Base-by-base conservation (phyloP, 2,797 vertebrate genomes). In the Taenioides sp. region DNA sequence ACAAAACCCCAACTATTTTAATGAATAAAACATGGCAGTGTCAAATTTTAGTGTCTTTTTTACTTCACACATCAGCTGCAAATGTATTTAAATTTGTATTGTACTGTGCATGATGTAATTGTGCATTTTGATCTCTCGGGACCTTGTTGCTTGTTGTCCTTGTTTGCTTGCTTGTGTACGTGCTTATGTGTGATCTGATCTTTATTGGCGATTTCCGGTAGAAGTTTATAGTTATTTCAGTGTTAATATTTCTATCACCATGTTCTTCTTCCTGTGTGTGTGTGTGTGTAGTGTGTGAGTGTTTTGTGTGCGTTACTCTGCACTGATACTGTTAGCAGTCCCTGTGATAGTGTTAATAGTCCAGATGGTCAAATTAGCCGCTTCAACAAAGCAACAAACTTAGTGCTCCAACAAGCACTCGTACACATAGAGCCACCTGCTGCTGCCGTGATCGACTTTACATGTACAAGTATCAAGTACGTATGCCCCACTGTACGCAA, bases 341-440 rank as follows among this genome's bases (percentile, higher is more conserved):
- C 83, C 91, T 88, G 89, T 83, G 86, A 54, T 82, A 69, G 77
- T 81, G 87, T 87, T 88, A 89, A 89, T 87, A 85, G 89, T 91
- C 90, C 91, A 92, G 90, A 92, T 92, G 91, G 91, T 86, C 89
- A 89, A 92, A 92, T 92, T 92, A 92, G 87, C 75, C 82, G 91
- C 91, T 92, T 89, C 91, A 90, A 84, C 90, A 93, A 91, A 92
- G 91, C 91, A 93, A 91, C 90, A 92, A 92, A 92, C 86, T 89
- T 86, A 85, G 69, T 77, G 79, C 77, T 88, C 78, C 67, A 83
- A 87, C 76, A 88, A 72, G 85, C 54, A 79, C 79, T 70, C 25
- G 60, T 49, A 75, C 73, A 73, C 76, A 78, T 71, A 49, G 76
- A 14, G 68, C 84, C 87, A 86, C 90, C 87, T 89, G 86, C 88